These are phyloP conservation scores for Thaleichthys pacificus DNA, from an alignment of 2,797 vertebrate species.

Conservation along the genomic window DNA sequence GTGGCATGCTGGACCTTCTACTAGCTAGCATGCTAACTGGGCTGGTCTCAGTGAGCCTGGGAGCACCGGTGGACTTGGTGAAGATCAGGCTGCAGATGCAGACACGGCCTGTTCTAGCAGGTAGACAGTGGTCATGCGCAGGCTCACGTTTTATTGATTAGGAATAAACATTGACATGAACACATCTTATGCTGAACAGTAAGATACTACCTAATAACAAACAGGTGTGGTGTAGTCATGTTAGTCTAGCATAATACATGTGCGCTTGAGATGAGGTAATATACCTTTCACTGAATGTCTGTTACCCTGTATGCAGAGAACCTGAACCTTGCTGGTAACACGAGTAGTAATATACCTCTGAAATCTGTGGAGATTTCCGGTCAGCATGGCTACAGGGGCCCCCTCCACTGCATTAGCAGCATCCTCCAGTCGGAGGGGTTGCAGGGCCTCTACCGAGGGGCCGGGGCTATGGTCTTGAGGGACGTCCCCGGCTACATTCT, in stretches of 20 bases:
- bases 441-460: conserved; percentile 86
- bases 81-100: conserved; percentile 98
- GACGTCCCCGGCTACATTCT: conserved; percentile 91
- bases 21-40: conserved; percentile 86
- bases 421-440: conserved; percentile 85
- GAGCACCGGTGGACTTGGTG: conserved; percentile 89
- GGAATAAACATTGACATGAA: background rate
- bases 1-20: conserved; percentile 75
- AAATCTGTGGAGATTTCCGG: conserved; percentile 57
- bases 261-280: background rate
- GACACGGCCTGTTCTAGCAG: conserved; percentile 75
- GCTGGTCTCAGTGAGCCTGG: conserved; percentile 83
- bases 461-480: conserved; percentile 87
- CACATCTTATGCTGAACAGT: no score
- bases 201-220: background rate
- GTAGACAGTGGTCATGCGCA: conserved; percentile 60
- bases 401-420: conserved; percentile 87
- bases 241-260: background rate
- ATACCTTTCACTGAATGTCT: background rate
- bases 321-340: conserved; percentile 67
- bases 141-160: background rate
- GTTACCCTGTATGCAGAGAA: conserved; percentile 66
- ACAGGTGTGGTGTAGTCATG: no score
- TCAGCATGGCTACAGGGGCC: conserved; percentile 79
- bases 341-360: conserved; percentile 60